A percentile compares a stretch with the other conserved stretches of the same genome.
These are phyloP conservation scores for Antheraea pernyi DNA, from an alignment of 1,140 invertebrate species.

Conservation along the genomic window DNA sequence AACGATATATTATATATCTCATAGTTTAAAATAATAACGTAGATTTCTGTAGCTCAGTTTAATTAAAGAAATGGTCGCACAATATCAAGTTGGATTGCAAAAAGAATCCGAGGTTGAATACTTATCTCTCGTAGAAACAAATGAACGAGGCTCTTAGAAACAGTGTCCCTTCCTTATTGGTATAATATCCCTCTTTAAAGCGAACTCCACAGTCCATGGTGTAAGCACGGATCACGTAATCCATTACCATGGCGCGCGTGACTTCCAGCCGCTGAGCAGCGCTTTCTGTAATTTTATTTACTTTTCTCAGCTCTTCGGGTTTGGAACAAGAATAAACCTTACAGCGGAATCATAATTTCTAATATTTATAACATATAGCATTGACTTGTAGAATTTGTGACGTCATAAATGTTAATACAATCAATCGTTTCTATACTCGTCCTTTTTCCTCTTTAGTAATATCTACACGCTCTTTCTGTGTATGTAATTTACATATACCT, in stretches of 20 bases:
- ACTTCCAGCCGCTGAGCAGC: constrained; percentile 24
- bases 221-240: constrained; percentile 32
- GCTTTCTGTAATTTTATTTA: constrained; percentile 33
- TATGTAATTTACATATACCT: too few relatives aligned
- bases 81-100: neutral
- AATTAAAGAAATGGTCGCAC: too few relatives aligned
- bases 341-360: neutral
- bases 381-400: too few relatives aligned
- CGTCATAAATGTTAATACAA: too few relatives aligned
- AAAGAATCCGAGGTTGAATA: neutral
- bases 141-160: neutral
- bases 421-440: too few relatives aligned
- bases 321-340: neutral
- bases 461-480: too few relatives aligned
- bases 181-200: constrained; percentile 10
- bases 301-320: constrained; percentile 16
- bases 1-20: too few relatives aligned
- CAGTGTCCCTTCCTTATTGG: constrained; percentile 4
- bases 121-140: neutral
- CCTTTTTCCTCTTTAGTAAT: too few relatives aligned
- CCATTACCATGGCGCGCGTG: constrained; percentile 39
- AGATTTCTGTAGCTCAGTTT: too few relatives aligned
- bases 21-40: too few relatives aligned
- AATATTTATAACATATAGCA: neutral
- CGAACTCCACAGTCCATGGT: constrained; percentile 7